Evolutionary conservation across 2,797 vertebrate species (phyloP).

Genomic region (Heterohyrax brucei): DNA sequence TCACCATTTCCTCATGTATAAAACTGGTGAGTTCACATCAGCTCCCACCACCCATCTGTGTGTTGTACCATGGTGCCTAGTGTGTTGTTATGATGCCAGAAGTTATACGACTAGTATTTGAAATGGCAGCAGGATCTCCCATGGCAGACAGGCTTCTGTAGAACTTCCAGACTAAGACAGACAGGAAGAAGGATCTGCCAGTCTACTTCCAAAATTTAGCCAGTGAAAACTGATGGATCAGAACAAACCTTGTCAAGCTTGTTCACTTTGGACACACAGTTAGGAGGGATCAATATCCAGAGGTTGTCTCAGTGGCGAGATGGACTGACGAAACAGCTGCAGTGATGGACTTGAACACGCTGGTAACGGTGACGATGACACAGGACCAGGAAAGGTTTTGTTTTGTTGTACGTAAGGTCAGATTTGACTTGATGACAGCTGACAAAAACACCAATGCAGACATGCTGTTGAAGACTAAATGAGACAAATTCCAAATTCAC

Average conservation of each 20-base stretch:
- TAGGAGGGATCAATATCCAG: too few species aligned
- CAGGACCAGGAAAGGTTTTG: neutral
- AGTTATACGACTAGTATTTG: neutral
- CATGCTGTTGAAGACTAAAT: neutral
- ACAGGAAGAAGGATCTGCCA: neutral
- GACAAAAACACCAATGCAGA: neutral
- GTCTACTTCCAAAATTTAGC: neutral
- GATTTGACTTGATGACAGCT: too few species aligned
- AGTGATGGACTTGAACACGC: neutral
- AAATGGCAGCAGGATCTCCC: neutral
- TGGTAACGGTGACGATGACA: neutral
- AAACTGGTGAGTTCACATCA: neutral
- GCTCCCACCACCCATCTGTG: neutral
- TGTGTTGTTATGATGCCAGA: neutral
- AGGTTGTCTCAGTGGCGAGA: neutral
- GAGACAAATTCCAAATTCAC: neutral
- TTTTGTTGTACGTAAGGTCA: neutral
- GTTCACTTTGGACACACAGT: neutral
- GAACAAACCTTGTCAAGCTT: neutral
- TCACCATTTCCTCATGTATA: neutral
- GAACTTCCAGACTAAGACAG: neutral
- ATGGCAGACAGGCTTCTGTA: neutral
- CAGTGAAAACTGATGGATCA: neutral
- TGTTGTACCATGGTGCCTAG: neutral
- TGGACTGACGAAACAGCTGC: neutral